Percentiles rank a stretch among this genome's conserved stretches.
Evolutionary conservation across 2,113 vertebrate species (phyloP).

Genomic region (Peucedramus taeniatus): DNA sequence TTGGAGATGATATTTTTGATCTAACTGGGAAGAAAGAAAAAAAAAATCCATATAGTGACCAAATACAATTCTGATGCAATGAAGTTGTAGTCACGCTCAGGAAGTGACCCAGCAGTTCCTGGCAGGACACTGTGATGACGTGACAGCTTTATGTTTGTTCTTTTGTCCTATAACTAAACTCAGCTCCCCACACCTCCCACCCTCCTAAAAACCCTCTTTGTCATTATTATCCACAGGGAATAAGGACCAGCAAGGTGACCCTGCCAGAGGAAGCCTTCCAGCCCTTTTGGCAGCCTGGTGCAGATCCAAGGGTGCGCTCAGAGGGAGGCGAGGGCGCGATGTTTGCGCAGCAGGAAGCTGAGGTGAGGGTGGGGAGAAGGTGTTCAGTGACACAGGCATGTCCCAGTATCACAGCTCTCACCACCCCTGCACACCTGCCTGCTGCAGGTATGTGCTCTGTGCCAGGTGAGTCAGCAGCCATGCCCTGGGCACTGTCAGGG

Average conservation of each 20-base stretch:
- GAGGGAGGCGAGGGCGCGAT: neutral
- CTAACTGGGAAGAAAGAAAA: neutral
- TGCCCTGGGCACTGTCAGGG: neutral
- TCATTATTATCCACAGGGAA: neutral
- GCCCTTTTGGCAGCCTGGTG: neutral
- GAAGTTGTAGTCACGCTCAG: neutral
- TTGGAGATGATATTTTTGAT: neutral
- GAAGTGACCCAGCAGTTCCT: neutral
- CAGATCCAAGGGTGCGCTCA: neutral
- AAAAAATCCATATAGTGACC: neutral
- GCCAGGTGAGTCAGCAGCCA: neutral
- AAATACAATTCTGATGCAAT: neutral
- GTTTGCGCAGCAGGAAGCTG: neutral
- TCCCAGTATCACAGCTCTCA: neutral
- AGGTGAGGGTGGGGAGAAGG: slow-evolving; percentile 1
- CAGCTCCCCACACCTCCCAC: neutral
- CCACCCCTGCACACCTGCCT: neutral
- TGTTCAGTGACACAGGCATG: neutral
- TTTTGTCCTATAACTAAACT: neutral
- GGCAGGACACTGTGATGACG: neutral
- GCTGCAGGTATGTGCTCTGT: neutral
- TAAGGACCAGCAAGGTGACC: neutral
- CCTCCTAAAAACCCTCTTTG: neutral
- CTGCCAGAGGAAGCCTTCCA: neutral
- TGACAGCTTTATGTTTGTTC: neutral